Base-by-base conservation (phyloP, 1,140 invertebrate genomes). In the Sycophila sp. region DNA sequence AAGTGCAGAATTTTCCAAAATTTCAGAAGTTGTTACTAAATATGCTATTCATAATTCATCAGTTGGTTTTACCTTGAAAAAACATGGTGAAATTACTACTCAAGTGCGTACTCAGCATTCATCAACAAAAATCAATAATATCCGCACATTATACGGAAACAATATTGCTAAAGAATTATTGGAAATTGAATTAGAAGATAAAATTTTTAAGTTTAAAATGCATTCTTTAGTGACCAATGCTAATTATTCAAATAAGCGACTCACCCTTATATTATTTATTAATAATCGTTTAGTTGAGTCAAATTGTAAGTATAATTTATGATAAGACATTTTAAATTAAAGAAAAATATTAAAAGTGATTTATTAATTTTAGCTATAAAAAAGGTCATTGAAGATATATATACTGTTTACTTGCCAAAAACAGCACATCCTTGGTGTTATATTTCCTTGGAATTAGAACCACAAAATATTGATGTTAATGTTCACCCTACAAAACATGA, bases 401-500 rank as follows among this genome's bases (percentile, higher is more conserved):
- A 98, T 80, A 87, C 91, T 15, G 91, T 93, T 0, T 97, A 98
- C 85, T 86, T 99, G 38, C 95, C 96, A 0, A 97, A 97, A 85
- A 93, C 93, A 72, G 88, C 87, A 0, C 93, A 97, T 87, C 95
- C 97, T 0, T 99, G 97, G 87, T 87, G 97, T 15, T 99, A 99
- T 81, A 84, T 99, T 53, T 96, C 94, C 81, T 84, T 99, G 30
- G 90, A 94, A 83, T 90, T 99, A 81, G 89, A 93, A 76, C 92
- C 97, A 2, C 88, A 89, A 72, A 96, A 95, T 86, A 89, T 99
- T 0, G 98, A 99, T 87, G 97, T 99, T 0, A 99, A 99, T 87
- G 94, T 99, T 0, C 97, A 99, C 87, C 97, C 98, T 17, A 99
- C 96, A 1, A 99, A 99, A 87, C 93, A 97, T 77, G 96, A 98